Conservation (phyloP, 2,888 invertebrate genomes). For the Punctoribates punctum region DNA sequence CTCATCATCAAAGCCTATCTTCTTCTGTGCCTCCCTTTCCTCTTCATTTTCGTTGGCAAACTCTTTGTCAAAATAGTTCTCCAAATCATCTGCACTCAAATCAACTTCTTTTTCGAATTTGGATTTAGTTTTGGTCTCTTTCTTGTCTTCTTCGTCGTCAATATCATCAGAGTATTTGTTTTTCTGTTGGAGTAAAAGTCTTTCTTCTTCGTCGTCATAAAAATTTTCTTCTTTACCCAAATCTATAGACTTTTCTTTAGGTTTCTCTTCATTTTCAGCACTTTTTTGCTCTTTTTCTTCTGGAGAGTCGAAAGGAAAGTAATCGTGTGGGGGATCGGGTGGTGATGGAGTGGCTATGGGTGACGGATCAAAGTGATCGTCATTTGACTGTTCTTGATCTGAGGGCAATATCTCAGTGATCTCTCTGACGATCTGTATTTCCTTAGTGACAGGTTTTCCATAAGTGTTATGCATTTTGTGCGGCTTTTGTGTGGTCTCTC, state of each 20-base stretch:
- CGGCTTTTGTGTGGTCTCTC: neutral
- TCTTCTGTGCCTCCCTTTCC: conserved; percentile 1
- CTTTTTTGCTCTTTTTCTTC: neutral
- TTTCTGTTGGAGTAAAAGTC: neutral
- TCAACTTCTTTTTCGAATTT: conserved; percentile 13
- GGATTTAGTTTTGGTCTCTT: neutral
- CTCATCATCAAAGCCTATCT: conserved; percentile 6
- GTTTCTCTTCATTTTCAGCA: neutral
- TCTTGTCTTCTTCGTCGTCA: conserved; percentile 1
- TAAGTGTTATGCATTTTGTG: neutral
- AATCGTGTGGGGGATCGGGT: neutral
- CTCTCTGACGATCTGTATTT: neutral
- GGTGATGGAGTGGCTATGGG: conserved; percentile 16
- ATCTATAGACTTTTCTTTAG: neutral
- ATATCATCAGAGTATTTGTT: neutral
- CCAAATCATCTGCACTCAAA: conserved; percentile 10
- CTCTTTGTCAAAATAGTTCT: conserved; percentile 27
- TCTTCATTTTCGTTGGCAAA: neutral
- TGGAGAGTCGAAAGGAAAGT: neutral
- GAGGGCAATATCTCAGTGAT: conserved; percentile 5
- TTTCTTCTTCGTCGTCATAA: conserved; percentile 23
- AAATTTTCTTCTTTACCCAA: conserved; percentile 9
- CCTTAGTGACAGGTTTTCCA: neutral
- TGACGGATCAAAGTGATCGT: neutral
- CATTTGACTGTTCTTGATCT: neutral